These are phyloP conservation scores for Tyrophagus putrescentiae DNA, from an alignment of 1,140 invertebrate species.

Conservation along the genomic window DNA sequence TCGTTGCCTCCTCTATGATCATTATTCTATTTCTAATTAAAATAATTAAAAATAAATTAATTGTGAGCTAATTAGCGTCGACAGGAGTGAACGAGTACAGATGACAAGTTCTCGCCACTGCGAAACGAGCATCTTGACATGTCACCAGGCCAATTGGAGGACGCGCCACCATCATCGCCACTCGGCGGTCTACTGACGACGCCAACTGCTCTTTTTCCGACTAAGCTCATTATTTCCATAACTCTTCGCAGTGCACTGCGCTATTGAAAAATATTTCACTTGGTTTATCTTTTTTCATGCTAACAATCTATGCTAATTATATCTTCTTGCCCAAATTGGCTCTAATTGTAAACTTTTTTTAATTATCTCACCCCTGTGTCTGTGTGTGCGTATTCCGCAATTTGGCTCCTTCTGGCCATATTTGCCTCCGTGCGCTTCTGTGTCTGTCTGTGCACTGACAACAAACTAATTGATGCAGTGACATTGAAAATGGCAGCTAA, in stretches of 20 bases:
- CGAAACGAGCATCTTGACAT: slow-evolving; percentile 9
- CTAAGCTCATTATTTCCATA: slow-evolving; percentile 3
- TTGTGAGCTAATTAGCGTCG: slow-evolving; percentile 11
- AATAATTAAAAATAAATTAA: too few species aligned
- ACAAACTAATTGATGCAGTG: slow-evolving; percentile 4
- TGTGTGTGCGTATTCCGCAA: too few species aligned
- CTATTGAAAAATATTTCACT: background rate
- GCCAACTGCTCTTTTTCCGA: background rate
- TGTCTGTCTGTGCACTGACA: too few species aligned
- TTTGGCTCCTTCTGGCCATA: too few species aligned
- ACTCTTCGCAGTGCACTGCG: background rate
- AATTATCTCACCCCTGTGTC: background rate
- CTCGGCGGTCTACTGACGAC: background rate
- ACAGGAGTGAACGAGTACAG: background rate
- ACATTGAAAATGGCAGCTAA: slow-evolving; percentile 13
- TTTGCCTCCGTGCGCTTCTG: too few species aligned
- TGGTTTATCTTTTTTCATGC: background rate
- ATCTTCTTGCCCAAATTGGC: background rate
- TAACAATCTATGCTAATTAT: slow-evolving; percentile 8
- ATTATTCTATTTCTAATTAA: slow-evolving; percentile 12
- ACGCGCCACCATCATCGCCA: background rate
- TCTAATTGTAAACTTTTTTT: slow-evolving; percentile 1
- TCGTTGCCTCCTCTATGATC: background rate
- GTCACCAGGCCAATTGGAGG: background rate
- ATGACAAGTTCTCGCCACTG: background rate